Evolutionary conservation across 92 coral and sea anemone genomes (phyloP).

Genomic region (Paramuricea clavata): DNA sequence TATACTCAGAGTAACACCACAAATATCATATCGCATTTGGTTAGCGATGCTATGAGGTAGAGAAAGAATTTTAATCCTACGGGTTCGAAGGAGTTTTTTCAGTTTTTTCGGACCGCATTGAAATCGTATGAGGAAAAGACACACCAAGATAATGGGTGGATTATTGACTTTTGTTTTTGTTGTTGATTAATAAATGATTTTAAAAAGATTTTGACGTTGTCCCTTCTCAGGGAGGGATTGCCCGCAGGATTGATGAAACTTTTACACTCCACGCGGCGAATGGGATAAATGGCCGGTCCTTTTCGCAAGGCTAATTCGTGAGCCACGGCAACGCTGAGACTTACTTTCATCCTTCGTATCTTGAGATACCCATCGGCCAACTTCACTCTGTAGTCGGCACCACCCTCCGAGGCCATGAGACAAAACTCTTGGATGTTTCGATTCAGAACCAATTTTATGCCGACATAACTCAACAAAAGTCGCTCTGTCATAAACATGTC

Average conservation of each 20-base stretch:
- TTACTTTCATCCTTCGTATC: neutral
- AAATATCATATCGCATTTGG: too few species aligned
- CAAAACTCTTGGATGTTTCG: constrained; percentile 26
- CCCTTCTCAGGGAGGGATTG: constrained; percentile 19
- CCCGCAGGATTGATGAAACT: constrained; percentile 5
- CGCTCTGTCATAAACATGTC: constrained; percentile 20
- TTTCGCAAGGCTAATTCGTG: constrained; percentile 28
- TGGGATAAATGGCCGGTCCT: constrained; percentile 20
- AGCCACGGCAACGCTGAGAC: neutral
- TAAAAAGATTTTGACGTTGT: too few species aligned
- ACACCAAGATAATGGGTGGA: too few species aligned
- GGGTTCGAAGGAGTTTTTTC: constrained; percentile 25
- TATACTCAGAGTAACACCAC: too few species aligned
- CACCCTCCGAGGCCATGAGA: constrained; percentile 22
- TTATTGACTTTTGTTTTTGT: too few species aligned
- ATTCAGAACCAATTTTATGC: constrained; percentile 10
- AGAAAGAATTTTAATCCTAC: constrained; percentile 25
- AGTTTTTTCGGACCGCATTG: too few species aligned
- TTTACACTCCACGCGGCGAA: constrained; percentile 10
- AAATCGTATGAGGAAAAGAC: too few species aligned
- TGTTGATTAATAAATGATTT: too few species aligned
- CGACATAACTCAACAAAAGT: constrained; percentile 23
- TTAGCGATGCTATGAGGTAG: constrained; percentile 40
- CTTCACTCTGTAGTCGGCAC: constrained; percentile 16
- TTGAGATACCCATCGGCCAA: constrained; percentile 23